phyloP scores from a whole-genome alignment of 2,113 vertebrate genomes.

The Pseudopodoces humilis region DNA sequence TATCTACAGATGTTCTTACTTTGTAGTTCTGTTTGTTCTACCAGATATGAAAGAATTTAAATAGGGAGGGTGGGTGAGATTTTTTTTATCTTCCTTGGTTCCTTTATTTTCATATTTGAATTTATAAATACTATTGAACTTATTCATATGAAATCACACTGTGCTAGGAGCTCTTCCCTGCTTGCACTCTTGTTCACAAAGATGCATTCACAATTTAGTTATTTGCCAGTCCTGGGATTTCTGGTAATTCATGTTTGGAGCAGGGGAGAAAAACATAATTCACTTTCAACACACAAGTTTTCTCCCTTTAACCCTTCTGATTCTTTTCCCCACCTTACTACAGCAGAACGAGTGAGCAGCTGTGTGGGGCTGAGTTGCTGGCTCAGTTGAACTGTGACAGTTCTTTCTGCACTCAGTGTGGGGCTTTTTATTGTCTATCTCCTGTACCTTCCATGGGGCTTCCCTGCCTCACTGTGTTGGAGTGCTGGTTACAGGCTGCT shows the following conservation, averaged over 20 bases:
- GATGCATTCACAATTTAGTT: background rate
- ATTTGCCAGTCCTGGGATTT: background rate
- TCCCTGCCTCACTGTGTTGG: background rate
- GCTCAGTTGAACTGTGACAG: background rate
- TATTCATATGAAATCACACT: background rate
- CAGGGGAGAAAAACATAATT: background rate
- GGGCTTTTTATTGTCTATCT: background rate
- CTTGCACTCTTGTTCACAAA: background rate
- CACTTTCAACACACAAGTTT: background rate
- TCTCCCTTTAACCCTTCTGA: background rate
- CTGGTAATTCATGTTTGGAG: background rate
- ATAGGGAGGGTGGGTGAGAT: background rate
- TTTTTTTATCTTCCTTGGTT: background rate
- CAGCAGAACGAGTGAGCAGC: background rate
- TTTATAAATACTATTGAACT: background rate
- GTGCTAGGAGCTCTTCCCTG: background rate
- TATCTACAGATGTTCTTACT: slow-evolving; percentile 54
- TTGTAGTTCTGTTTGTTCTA: slow-evolving; percentile 32
- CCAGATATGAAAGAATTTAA: slow-evolving; percentile 1
- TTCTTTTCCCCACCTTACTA: background rate
- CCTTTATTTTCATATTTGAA: slow-evolving; percentile 3
- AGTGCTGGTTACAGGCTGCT: background rate
- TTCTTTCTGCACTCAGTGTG: background rate
- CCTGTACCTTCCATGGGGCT: background rate
- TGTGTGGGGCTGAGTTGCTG: background rate